Evolutionary conservation across 2,888 invertebrate genomes (phyloP).

Genomic region (Xestia xanthographa): DNA sequence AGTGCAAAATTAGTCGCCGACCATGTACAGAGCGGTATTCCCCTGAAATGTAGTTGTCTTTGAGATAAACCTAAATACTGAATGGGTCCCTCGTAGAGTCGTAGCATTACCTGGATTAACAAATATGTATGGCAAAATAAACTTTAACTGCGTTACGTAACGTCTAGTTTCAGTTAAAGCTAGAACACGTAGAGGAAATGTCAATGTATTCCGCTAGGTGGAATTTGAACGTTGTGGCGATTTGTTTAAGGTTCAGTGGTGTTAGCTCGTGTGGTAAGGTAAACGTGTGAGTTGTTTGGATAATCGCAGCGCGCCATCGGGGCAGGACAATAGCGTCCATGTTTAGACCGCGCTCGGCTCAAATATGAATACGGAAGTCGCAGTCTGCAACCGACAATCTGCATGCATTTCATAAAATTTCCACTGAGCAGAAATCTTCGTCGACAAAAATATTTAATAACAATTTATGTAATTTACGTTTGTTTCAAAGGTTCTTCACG

Average conservation of each 20-base stretch:
- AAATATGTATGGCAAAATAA: constrained; percentile 31
- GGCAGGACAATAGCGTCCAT: constrained; percentile 60
- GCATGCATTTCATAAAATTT: constrained; percentile 35
- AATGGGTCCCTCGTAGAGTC: constrained; percentile 47
- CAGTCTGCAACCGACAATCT: constrained; percentile 39
- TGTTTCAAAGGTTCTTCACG: constrained; percentile 32
- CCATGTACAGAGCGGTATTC: constrained; percentile 30
- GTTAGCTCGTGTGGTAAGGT: constrained; percentile 30
- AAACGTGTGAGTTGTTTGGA: constrained; percentile 59
- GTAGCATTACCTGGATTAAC: constrained; percentile 45
- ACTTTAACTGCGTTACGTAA: constrained; percentile 44
- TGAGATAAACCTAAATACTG: constrained; percentile 60
- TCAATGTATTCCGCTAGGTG: constrained; percentile 33
- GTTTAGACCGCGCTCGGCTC: constrained; percentile 54
- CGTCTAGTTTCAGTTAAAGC: constrained; percentile 42
- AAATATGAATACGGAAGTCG: constrained; percentile 62
- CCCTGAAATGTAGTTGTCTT: constrained; percentile 58
- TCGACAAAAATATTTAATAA: constrained; percentile 26
- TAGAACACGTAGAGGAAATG: constrained; percentile 19
- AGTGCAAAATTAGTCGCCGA: constrained; percentile 41
- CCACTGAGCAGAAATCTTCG: constrained; percentile 33
- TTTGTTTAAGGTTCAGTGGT: constrained; percentile 38
- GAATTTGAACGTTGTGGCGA: constrained; percentile 35
- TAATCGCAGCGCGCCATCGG: constrained; percentile 61
- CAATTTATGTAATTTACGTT: constrained; percentile 44